Conservation (phyloP, 2,888 invertebrate genomes). For the Sisyra nigra region DNA sequence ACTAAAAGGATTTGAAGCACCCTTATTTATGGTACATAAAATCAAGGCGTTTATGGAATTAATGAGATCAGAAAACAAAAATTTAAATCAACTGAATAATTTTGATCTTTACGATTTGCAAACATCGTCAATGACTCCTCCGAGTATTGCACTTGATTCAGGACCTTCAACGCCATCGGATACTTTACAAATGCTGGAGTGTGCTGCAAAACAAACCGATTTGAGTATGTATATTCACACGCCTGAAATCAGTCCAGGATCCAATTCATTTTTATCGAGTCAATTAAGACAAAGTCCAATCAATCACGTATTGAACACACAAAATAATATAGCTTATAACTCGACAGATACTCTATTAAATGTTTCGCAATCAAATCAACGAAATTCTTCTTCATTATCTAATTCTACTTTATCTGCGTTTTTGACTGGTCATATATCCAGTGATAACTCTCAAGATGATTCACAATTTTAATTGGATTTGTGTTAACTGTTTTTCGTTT, state of each 20-base stretch:
- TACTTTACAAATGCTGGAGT: conserved; percentile 22
- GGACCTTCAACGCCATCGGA: conserved; percentile 27
- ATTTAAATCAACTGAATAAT: conserved; percentile 13
- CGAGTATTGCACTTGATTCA: conserved; percentile 23
- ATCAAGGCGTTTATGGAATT: conserved; percentile 47
- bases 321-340: conserved; percentile 18
- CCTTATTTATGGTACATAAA: conserved; percentile 56
- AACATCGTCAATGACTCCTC: conserved; percentile 23
- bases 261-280: conserved; percentile 25
- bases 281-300: conserved; percentile 20
- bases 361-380: conserved; percentile 14
- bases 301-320: conserved; percentile 17
- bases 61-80: conserved; percentile 24
- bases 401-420: conserved; percentile 19
- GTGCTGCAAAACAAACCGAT: conserved; percentile 19
- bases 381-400: conserved; percentile 12
- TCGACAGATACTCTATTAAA: conserved; percentile 11
- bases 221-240: conserved; percentile 24
- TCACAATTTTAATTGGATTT: conserved; percentile 2
- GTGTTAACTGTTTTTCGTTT: neutral
- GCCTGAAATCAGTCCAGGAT: conserved; percentile 26
- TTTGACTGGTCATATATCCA: conserved; percentile 22
- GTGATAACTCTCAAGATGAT: conserved; percentile 23
- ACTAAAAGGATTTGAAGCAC: conserved; percentile 58
- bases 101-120: conserved; percentile 23